Evolutionary conservation across 2,797 vertebrate genomes (phyloP), one percentile per base, ranked within the genome.

Genomic region (Pogoniulus pusillus): DNA sequence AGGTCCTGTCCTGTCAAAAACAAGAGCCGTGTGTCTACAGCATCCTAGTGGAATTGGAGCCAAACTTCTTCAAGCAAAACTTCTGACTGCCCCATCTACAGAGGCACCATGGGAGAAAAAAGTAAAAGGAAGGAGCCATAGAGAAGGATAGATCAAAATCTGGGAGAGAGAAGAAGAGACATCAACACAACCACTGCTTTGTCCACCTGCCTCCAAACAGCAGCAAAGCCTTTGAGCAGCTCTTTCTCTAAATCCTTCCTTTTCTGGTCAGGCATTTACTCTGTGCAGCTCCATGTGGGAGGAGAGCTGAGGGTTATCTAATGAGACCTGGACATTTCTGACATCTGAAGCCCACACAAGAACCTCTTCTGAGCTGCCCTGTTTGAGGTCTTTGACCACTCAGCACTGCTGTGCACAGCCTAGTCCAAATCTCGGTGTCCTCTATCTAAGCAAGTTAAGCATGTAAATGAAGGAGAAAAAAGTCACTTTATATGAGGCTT

Each of bases 251-350:
- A 82, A 73, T 3, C 7, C 30, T 13, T 13, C 14, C 12, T 34
- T 59, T 32, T 59, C 49, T 7, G 3, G 8, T 17, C 13, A 82
- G 69, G 39, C 7, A 39, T 26, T 47, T 68, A 20, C 24, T 16
- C 20, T 5, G 14, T 3, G 63, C n/a, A 69, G 32, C 64, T 75
- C 63, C 35, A 60, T 0, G 1, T 0, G 2, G 29, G 12, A 88
- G 6, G 30, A 75, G 51, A 78, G 29, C 30, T 63, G 20, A 6
- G 23, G 7, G 3, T 51, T 59, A 65, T 19, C 54, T 49, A 12
- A 23, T 1, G 19, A 80, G 39, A 80, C 30, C 3, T n/a, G 49
- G 34, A 4, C 22, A 27, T 16, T 82, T 57, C 69, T 70, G 57
- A 59, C n/a, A 4, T 3, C 39, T 73, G 23, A 43, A 41, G 37